A percentile compares a stretch with the other conserved stretches of the same genome.
Evolutionary conservation across 35 echinoderm and acorn worm genomes (phyloP).

Genomic region (Heliocidaris erythrogramma): DNA sequence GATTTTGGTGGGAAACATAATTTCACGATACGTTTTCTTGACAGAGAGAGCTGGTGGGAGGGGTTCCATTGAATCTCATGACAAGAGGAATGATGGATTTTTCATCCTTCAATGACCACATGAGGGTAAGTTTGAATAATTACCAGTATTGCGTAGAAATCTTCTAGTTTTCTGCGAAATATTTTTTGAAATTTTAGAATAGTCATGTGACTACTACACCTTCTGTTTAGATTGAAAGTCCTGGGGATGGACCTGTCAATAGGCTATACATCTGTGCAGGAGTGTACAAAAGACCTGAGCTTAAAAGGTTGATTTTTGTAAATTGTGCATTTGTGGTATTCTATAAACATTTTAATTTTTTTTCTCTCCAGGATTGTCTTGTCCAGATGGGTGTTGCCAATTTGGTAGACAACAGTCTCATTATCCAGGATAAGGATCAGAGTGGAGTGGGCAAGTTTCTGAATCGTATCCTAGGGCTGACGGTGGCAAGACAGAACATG

Average conservation of each 20-base stretch:
- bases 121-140: conserved; percentile 55
- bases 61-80: conserved; percentile 55
- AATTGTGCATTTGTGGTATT: too few relatives aligned
- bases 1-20: too few relatives aligned
- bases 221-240: too few relatives aligned
- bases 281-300: too few relatives aligned
- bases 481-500: conserved; percentile 81
- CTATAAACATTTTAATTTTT: neutral
- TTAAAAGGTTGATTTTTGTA: too few relatives aligned
- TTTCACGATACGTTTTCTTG: neutral
- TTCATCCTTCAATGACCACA: conserved; percentile 61
- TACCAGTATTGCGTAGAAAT: neutral
- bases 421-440: conserved; percentile 60
- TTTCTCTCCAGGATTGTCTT: conserved; percentile 58
- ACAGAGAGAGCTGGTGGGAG: conserved; percentile 59
- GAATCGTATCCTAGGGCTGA: conserved; percentile 83
- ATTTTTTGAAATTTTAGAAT: too few relatives aligned
- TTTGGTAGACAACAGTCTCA: conserved; percentile 10
- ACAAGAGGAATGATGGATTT: conserved; percentile 44
- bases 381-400: conserved; percentile 73
- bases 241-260: too few relatives aligned
- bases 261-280: too few relatives aligned
- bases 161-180: too few relatives aligned
- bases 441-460: conserved; percentile 83
- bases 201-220: too few relatives aligned